These are phyloP conservation scores for Momotus momota DNA, from an alignment of 2,797 vertebrate species.

Conservation along the genomic window DNA sequence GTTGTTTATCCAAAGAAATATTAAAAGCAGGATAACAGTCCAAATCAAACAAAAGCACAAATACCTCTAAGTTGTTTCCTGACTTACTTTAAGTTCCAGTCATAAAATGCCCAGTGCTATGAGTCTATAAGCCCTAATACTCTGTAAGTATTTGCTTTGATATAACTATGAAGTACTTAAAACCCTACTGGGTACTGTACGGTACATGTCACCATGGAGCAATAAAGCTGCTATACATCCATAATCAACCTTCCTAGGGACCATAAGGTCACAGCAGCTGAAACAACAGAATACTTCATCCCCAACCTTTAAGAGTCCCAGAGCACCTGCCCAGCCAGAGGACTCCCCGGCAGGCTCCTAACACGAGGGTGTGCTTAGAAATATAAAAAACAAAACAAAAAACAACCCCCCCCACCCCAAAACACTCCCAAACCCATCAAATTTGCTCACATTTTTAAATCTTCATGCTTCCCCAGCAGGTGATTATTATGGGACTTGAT, in stretches of 20 bases:
- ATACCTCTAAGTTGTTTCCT: constrained; percentile 40
- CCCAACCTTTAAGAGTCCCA: background rate
- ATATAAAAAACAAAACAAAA: background rate
- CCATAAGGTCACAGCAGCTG: constrained; percentile 69
- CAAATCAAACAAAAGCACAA: constrained; percentile 69
- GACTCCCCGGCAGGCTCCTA: background rate
- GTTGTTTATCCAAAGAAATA: constrained; percentile 65
- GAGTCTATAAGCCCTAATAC: constrained; percentile 64
- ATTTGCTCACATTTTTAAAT: background rate
- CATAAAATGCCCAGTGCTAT: constrained; percentile 24
- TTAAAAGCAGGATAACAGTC: constrained; percentile 51
- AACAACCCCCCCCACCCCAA: background rate
- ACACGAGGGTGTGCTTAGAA: background rate
- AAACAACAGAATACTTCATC: constrained; percentile 70
- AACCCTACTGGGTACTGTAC: constrained; percentile 51
- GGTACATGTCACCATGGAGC: constrained; percentile 4
- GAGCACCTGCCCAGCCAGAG: constrained; percentile 27
- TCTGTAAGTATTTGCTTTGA: constrained; percentile 58
- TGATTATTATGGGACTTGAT: background rate
- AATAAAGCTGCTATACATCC: constrained; percentile 57
- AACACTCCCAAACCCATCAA: background rate
- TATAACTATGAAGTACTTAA: constrained; percentile 61
- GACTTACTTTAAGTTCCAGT: constrained; percentile 42
- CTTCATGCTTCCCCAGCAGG: background rate
- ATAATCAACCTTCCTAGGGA: constrained; percentile 59